phyloP scores from a whole-genome alignment of 1,140 invertebrate genomes.

The Sweltsa coloradensis region DNA sequence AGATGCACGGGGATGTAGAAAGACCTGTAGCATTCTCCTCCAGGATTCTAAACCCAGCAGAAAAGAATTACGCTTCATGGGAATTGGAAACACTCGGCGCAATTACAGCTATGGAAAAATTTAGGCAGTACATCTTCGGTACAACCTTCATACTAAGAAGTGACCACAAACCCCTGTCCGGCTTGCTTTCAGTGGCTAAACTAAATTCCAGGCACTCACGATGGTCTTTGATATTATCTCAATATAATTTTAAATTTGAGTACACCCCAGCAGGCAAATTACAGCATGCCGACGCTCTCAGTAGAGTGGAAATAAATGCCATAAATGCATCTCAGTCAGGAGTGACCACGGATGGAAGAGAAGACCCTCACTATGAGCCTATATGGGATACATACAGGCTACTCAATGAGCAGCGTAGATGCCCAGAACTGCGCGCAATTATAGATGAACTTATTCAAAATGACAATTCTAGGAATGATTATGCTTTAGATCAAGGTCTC shows the following conservation, averaged over 20 bases:
- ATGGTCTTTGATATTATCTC: slow-evolving; percentile 14
- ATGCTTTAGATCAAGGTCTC: too few relatives aligned
- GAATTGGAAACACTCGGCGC: slow-evolving; percentile 16
- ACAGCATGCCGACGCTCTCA: slow-evolving; percentile 18
- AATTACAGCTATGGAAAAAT: neutral
- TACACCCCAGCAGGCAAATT: slow-evolving; percentile 21
- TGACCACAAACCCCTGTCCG: slow-evolving; percentile 15
- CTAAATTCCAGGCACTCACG: slow-evolving; percentile 14
- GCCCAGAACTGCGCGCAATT: too few relatives aligned
- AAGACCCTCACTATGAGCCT: too few relatives aligned
- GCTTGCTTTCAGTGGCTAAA: slow-evolving; percentile 15
- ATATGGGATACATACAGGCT: too few relatives aligned
- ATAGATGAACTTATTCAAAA: too few relatives aligned
- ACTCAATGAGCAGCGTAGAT: too few relatives aligned
- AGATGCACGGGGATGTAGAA: slow-evolving; percentile 7
- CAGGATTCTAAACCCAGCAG: slow-evolving; percentile 22
- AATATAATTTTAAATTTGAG: slow-evolving; percentile 19
- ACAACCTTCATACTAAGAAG: slow-evolving; percentile 15
- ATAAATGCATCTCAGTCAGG: too few relatives aligned
- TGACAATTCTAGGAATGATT: too few relatives aligned
- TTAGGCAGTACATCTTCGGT: slow-evolving; percentile 12
- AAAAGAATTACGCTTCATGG: slow-evolving; percentile 27
- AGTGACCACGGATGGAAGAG: too few relatives aligned
- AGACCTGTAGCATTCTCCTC: slow-evolving; percentile 28
- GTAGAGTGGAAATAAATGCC: slow-evolving; percentile 11